Evolutionary conservation across 2,888 invertebrate species (phyloP).

Genomic region (Erebia palarica): DNA sequence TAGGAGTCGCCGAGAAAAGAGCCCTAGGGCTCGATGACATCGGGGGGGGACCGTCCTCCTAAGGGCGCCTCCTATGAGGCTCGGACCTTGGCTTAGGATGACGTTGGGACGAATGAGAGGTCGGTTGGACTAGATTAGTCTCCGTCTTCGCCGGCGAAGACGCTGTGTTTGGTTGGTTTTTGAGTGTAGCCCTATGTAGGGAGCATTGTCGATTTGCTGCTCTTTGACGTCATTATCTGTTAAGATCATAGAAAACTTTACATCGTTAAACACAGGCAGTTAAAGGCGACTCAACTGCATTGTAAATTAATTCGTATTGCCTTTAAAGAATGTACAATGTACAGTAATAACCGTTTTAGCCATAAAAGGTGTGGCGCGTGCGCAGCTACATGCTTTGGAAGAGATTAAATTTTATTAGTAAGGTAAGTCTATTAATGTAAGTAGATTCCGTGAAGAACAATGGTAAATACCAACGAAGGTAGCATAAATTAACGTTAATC

Average conservation of each 20-base stretch:
- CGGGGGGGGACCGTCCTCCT: no score
- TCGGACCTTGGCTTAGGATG: no score
- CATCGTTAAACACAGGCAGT: background rate
- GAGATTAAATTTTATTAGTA: slow-evolving; percentile 18
- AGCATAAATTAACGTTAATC: background rate
- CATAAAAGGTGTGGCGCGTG: slow-evolving; percentile 16
- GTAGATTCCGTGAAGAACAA: slow-evolving; percentile 6
- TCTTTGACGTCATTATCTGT: background rate
- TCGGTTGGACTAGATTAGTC: no score
- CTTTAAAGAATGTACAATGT: slow-evolving; percentile 20
- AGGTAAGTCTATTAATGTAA: slow-evolving; percentile 3
- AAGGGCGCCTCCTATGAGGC: no score
- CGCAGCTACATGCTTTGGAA: slow-evolving; percentile 7
- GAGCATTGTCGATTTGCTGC: no score
- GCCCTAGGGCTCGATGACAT: no score
- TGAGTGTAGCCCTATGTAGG: no score
- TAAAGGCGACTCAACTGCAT: slow-evolving; percentile 9
- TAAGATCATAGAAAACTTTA: background rate
- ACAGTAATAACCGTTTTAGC: slow-evolving; percentile 14
- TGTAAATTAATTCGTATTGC: slow-evolving; percentile 17
- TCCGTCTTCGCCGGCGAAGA: no score
- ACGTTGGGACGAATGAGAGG: no score
- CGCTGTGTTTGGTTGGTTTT: no score
- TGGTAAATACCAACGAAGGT: background rate
- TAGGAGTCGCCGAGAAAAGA: no score